These are phyloP conservation scores for Diaphora mendica DNA, from an alignment of 2,888 invertebrate species.

Conservation along the genomic window DNA sequence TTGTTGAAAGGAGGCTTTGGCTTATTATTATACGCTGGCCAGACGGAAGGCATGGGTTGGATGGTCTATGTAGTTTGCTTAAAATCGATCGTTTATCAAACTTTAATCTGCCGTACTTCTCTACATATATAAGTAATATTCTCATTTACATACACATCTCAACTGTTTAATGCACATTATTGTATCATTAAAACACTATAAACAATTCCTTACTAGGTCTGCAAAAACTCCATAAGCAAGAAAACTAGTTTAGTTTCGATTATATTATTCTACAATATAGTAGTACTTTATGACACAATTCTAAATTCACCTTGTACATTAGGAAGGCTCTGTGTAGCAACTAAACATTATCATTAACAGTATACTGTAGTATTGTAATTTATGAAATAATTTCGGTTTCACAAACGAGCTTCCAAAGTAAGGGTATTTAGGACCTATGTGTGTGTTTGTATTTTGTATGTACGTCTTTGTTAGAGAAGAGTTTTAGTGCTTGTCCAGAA, in stretches of 20 bases:
- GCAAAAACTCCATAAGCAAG: background rate
- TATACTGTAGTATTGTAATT: constrained; percentile 28
- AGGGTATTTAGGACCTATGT: background rate
- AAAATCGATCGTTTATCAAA: too few relatives aligned
- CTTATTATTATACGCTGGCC: too few relatives aligned
- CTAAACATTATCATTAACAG: constrained; percentile 21
- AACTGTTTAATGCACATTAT: too few relatives aligned
- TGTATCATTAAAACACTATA: too few relatives aligned
- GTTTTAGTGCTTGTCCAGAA: too few relatives aligned
- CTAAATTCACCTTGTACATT: constrained; percentile 11
- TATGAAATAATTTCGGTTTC: constrained; percentile 35
- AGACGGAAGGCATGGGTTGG: too few relatives aligned
- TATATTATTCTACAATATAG: background rate
- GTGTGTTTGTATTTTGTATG: constrained; percentile 16
- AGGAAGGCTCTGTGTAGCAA: constrained; percentile 6
- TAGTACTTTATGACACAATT: constrained; percentile 8
- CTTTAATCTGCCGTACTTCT: too few relatives aligned
- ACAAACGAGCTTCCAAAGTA: constrained; percentile 24
- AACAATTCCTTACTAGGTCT: too few relatives aligned
- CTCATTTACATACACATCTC: too few relatives aligned
- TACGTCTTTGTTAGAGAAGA: background rate
- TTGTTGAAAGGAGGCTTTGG: too few relatives aligned
- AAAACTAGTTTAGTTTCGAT: constrained; percentile 4
- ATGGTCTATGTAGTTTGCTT: too few relatives aligned
- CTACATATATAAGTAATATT: too few relatives aligned